phyloP scores from a whole-genome alignment of 2,888 invertebrate genomes.

The Brachyopa scutellaris region DNA sequence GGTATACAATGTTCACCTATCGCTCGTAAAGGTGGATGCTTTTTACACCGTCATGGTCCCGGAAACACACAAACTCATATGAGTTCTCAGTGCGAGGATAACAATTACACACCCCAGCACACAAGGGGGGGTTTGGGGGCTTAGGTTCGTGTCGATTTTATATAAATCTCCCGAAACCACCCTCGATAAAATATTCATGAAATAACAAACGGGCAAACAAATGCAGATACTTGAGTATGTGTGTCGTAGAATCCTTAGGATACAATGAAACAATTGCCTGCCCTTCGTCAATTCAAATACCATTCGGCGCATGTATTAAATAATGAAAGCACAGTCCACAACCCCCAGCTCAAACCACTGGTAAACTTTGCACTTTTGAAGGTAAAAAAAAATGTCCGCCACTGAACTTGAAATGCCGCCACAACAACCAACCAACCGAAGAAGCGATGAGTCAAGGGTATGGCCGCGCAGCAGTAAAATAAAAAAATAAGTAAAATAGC shows the following conservation, averaged over 20 bases:
- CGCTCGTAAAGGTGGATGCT: constrained; percentile 4
- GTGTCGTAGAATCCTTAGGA: constrained; percentile 13
- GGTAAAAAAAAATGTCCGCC: constrained; percentile 24
- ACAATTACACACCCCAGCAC: constrained; percentile 43
- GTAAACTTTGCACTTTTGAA: constrained; percentile 16
- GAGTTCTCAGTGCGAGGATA: constrained; percentile 28
- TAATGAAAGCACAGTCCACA: constrained; percentile 23
- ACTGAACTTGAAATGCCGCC: constrained; percentile 62
- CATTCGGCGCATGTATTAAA: constrained; percentile 52
- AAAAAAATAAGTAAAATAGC: neutral
- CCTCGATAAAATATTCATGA: constrained; percentile 51
- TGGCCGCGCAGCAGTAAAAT: constrained; percentile 1
- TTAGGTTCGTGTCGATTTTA: constrained; percentile 57
- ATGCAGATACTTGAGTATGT: neutral
- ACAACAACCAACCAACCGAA: constrained; percentile 6
- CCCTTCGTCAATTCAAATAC: constrained; percentile 57
- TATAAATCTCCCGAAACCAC: constrained; percentile 37
- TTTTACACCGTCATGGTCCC: neutral
- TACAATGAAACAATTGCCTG: constrained; percentile 39
- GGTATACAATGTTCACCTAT: constrained; percentile 32
- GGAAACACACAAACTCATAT: neutral
- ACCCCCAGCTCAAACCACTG: neutral
- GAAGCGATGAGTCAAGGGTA: constrained; percentile 48
- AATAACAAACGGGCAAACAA: constrained; percentile 39
- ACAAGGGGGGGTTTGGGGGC: too few species aligned